A percentile compares a stretch with the other conserved stretches of the same genome.
Conservation (phyloP, 2,797 vertebrate genomes). For the Falco naumanni region DNA sequence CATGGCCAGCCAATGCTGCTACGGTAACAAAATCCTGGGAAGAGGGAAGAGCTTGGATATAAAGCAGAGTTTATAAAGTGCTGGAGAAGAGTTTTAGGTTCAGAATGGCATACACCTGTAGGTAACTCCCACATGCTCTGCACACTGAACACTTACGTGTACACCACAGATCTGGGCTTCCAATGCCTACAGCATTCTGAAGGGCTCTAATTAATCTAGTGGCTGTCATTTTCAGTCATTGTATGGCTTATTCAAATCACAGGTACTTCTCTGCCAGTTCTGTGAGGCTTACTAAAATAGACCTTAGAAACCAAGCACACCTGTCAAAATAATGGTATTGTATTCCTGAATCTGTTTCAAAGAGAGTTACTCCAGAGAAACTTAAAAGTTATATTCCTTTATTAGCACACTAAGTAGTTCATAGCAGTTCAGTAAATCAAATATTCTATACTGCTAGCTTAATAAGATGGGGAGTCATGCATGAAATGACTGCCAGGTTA, state of each 20-base stretch:
- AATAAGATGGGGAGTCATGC: conserved; percentile 83
- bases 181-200: conserved; percentile 36
- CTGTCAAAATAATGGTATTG: conserved; percentile 74
- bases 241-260: conserved; percentile 69
- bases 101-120: conserved; percentile 20
- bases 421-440: conserved; percentile 81
- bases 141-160: conserved; percentile 8
- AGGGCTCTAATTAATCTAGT: conserved; percentile 55
- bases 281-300: conserved; percentile 70
- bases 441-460: conserved; percentile 83
- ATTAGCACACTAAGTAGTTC: conserved; percentile 77
- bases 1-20: conserved; percentile 68
- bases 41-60: conserved; percentile 23
- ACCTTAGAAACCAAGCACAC: conserved; percentile 70
- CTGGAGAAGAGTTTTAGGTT: conserved; percentile 45
- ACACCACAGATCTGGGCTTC: not conserved
- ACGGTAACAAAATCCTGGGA: conserved; percentile 64
- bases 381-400: conserved; percentile 77
- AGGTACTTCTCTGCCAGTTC: conserved; percentile 72
- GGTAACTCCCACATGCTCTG: conserved; percentile 27
- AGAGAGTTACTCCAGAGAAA: conserved; percentile 74
- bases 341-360: conserved; percentile 70
- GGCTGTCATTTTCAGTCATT: conserved; percentile 69
- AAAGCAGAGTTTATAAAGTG: conserved; percentile 61
- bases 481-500: conserved; percentile 85